Evolutionary conservation across 2,113 vertebrate species (phyloP).

Genomic region (Cyanoliseus patagonus): DNA sequence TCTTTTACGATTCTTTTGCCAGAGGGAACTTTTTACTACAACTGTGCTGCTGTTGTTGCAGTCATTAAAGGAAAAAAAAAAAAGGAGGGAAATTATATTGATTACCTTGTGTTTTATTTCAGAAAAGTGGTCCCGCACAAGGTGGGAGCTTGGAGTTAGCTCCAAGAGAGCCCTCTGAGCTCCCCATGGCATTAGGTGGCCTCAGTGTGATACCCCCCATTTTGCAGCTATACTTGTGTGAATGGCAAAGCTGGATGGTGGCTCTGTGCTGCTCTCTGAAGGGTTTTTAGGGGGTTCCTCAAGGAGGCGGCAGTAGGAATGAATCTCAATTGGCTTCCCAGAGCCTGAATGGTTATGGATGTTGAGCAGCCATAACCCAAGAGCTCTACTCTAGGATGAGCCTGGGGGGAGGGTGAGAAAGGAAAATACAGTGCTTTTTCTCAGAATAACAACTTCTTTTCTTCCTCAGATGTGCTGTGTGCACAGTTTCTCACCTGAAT

Average conservation of each 20-base stretch:
- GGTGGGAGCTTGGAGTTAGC: fast-evolving
- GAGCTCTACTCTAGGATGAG: neutral
- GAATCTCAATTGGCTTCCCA: fast-evolving
- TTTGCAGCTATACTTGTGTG: fast-evolving
- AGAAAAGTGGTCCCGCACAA: neutral
- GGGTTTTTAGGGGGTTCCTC: neutral
- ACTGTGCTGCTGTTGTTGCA: neutral
- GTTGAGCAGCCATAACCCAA: neutral
- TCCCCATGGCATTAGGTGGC: neutral
- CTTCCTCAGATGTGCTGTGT: neutral
- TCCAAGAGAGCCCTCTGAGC: neutral
- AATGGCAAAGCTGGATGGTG: neutral
- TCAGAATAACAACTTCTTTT: neutral
- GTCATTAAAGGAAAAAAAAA: constrained; percentile 2
- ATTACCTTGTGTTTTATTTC: neutral
- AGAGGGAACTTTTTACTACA: neutral
- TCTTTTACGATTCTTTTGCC: neutral
- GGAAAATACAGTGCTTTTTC: fast-evolving
- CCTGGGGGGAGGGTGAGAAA: neutral
- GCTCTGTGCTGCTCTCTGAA: neutral
- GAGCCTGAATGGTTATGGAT: fast-evolving
- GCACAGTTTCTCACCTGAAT: neutral
- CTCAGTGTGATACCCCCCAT: neutral
- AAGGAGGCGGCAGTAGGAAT: neutral
- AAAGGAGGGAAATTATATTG: neutral